phyloP scores from a whole-genome alignment of 2,888 invertebrate species.

The Mesoligia furuncula region DNA sequence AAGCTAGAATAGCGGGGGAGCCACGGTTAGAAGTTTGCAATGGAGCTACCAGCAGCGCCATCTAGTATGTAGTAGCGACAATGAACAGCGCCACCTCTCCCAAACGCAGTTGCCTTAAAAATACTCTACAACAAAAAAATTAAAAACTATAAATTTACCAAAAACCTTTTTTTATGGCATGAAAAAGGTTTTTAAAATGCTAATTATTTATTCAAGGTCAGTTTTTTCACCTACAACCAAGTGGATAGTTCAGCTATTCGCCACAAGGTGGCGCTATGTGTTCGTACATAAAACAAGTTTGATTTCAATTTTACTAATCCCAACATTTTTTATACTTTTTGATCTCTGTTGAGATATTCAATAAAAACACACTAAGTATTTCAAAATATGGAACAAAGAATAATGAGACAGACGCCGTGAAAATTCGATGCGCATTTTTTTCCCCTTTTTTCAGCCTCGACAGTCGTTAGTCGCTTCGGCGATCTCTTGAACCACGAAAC shows the following conservation, averaged over 20 bases:
- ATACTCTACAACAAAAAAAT: background rate
- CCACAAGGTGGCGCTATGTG: conserved; percentile 61
- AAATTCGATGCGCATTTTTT: conserved; percentile 27
- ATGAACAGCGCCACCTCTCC: conserved; percentile 12
- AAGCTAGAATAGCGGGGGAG: conserved; percentile 2
- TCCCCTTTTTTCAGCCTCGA: conserved; percentile 20
- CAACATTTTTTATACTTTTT: background rate
- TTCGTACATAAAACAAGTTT: background rate
- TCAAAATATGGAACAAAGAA: conserved; percentile 16
- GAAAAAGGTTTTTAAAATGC: too few relatives aligned
- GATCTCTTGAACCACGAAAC: conserved; percentile 43
- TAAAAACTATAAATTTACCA: background rate
- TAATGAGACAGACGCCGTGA: conserved; percentile 10
- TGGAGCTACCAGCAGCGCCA: conserved; percentile 55
- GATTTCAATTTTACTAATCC: background rate
- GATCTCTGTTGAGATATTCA: background rate
- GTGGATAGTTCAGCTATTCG: conserved; percentile 53
- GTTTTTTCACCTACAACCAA: background rate
- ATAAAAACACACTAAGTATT: background rate
- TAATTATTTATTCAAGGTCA: background rate
- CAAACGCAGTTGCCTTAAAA: background rate
- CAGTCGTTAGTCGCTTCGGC: conserved; percentile 45
- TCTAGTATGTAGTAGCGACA: conserved; percentile 56
- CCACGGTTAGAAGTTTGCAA: background rate
- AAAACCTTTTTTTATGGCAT: background rate